Percentiles rank a stretch among this genome's conserved stretches.
phyloP scores from a whole-genome alignment of 2,888 invertebrate species.

The Caradrina kadenii region DNA sequence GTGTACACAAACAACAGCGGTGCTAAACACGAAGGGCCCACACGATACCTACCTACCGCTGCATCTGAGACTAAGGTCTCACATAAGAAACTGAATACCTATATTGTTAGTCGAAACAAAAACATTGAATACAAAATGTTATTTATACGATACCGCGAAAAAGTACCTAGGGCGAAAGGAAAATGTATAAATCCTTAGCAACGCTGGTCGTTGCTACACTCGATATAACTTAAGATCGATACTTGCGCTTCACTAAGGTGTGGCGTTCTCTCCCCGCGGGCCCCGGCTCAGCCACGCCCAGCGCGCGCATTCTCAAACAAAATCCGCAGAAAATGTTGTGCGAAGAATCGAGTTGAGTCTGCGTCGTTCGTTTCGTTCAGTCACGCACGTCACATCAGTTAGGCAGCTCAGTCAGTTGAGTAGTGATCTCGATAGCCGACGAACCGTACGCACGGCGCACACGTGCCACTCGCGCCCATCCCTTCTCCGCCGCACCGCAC shows the following conservation, averaged over 20 bases:
- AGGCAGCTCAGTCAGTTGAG: slow-evolving; percentile 81
- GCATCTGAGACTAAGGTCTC: too few relatives aligned
- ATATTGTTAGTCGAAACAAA: background rate
- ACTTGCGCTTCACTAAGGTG: slow-evolving; percentile 77
- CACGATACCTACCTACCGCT: too few relatives aligned
- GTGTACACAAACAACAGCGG: too few relatives aligned
- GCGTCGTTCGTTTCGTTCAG: slow-evolving; percentile 76
- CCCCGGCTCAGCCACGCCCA: slow-evolving; percentile 85
- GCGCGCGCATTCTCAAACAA: slow-evolving; percentile 86
- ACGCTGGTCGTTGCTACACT: slow-evolving; percentile 46
- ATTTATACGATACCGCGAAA: background rate
- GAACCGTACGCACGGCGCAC: slow-evolving; percentile 83
- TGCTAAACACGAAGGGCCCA: too few relatives aligned
- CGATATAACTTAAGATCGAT: slow-evolving; percentile 77
- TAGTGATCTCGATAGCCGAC: slow-evolving; percentile 82
- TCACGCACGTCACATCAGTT: slow-evolving; percentile 81
- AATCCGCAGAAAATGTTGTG: slow-evolving; percentile 84
- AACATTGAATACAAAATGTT: background rate
- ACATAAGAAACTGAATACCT: too few relatives aligned
- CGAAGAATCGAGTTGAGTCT: slow-evolving; percentile 78
- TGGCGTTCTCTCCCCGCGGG: slow-evolving; percentile 82
- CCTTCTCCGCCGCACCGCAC: slow-evolving; percentile 73
- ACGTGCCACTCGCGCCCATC: slow-evolving; percentile 81
- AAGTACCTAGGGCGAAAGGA: background rate
- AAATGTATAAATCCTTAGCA: slow-evolving; percentile 21